Base-by-base conservation (phyloP, 23 tunicate genomes). In the Phallusia fumigata region DNA sequence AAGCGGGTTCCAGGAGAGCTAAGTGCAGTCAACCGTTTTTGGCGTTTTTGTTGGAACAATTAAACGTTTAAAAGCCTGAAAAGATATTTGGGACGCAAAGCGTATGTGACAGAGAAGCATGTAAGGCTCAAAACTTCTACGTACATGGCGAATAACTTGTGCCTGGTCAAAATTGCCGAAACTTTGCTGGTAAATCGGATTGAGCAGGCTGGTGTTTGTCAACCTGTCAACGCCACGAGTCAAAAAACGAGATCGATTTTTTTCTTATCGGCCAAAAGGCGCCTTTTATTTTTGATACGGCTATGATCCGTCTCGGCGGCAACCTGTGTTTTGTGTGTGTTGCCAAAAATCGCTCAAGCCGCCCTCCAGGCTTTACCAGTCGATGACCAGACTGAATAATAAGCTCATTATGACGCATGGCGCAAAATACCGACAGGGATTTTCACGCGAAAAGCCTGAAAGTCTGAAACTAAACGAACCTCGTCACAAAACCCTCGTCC, bases 361-460 rank as follows among this genome's bases (percentile, higher is more conserved):
- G 47, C 47, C 47, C 47, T 40, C 47, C 47, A 40, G 47, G 47
- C 47, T 40, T 40, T 10, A 10, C 47, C n/a, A 3, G 47, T 40
- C 47, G 47, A 10, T 40, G 5, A 21, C 28, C 69, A 58, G 69
- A 58, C 69, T 58, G 69, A 58, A 58, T 58, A 58, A 58, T 58
- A 58, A 58, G 69, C 69, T 24, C 28, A 6, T 58, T 58, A 58
- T 58, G 69, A 58, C 69, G 69, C 69, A 58, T 58, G 28, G 28
- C 47, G 47, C 28, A 5, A 58, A 58, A 58, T 58, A 58, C 69
- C 69, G 26, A 40, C 47, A 21, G 69, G 28, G 69, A 58, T 58
- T 58, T 58, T 1, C 1, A 24, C 69, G 16, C 69, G n/a, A 58
- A 58, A 58, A 6, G 69, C 69, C 28, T 58, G 5, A 22, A 21